Evolutionary conservation across 2,888 invertebrate species (phyloP), one percentile per base, ranked within the genome.

Genomic region (Pyrrhopygopsis socrates): DNA sequence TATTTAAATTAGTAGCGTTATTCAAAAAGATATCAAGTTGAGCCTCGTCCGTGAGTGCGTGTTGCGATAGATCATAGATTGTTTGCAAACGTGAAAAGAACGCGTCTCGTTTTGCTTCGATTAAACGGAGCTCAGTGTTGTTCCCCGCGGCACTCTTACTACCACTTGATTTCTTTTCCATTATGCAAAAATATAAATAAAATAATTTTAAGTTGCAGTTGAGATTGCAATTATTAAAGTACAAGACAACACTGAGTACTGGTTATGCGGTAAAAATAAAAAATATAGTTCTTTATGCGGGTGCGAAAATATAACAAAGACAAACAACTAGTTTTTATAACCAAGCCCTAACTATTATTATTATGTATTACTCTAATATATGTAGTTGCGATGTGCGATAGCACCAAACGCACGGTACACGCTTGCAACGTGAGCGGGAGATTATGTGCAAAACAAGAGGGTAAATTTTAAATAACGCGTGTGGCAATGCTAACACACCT

Each of bases 21-120:
- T 18, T 45, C 45, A 45, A 45, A 45, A 45, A 45, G 18, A 45
- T 45, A 18, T 45, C 45, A 18, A 45, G 8, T 18, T 73, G 15
- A 9, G 29, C 0, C 1, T 54, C 73, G 54, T 54, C 63, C 30
- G 54, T 54, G 54, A 54, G n/a, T 54, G 63, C 30, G 5, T 63
- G 15, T 60, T 38, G 22, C 18, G 74, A 75, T 75, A 60, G 41
- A 60, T 75, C 41, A 60, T 75, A 75, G 60, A 75, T 75, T 27
- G 30, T 15, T 27, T 75, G 74, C 38, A 75, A 75, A 15, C 74
- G 74, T 75, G 45, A 45, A 58, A 58, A 74, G 30, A 74, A 50
- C 22, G 74, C 54, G 50, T 74, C 50, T 15, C 58, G 58, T 74
- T 74, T 74, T 6, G 58, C 74, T 22, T 50, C 22, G 20, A 74